phyloP scores from a whole-genome alignment of 2,113 vertebrate genomes.

The Pedionomus torquatus region DNA sequence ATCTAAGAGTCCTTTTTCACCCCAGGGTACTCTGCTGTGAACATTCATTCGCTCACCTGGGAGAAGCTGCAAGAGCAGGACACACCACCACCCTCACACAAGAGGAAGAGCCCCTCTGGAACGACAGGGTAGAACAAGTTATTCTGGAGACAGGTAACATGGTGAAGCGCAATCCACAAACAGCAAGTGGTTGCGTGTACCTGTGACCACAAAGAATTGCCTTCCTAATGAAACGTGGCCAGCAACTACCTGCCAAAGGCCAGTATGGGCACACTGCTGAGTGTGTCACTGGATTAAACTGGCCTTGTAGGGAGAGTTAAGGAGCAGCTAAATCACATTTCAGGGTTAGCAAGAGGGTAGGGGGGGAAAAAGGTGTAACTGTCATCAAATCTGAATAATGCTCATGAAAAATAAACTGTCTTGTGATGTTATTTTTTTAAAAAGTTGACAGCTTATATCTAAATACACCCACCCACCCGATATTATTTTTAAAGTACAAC shows the following conservation, averaged over 20 bases:
- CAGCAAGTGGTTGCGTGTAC: fast-evolving
- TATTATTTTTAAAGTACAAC: background rate
- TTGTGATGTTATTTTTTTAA: background rate
- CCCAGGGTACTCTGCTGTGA: background rate
- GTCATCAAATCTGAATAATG: background rate
- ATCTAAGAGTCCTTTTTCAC: background rate
- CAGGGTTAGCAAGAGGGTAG: background rate
- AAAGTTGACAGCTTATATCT: background rate
- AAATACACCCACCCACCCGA: fast-evolving
- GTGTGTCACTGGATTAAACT: background rate
- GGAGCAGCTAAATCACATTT: too few species aligned
- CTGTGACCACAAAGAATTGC: too few species aligned
- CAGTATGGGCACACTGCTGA: background rate
- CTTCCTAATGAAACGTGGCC: background rate
- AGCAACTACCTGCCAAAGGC: background rate
- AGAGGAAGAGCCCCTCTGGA: background rate
- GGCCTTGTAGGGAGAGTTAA: background rate
- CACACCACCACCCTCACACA: fast-evolving
- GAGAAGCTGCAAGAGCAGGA: background rate
- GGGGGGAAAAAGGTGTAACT: background rate
- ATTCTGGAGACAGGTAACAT: background rate
- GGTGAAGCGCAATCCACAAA: background rate
- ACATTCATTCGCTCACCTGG: background rate
- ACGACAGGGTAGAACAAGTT: fast-evolving
- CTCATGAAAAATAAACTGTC: background rate